Base-by-base conservation (phyloP, 2,888 invertebrate species). In the Paralinhomoeus sp. region DNA sequence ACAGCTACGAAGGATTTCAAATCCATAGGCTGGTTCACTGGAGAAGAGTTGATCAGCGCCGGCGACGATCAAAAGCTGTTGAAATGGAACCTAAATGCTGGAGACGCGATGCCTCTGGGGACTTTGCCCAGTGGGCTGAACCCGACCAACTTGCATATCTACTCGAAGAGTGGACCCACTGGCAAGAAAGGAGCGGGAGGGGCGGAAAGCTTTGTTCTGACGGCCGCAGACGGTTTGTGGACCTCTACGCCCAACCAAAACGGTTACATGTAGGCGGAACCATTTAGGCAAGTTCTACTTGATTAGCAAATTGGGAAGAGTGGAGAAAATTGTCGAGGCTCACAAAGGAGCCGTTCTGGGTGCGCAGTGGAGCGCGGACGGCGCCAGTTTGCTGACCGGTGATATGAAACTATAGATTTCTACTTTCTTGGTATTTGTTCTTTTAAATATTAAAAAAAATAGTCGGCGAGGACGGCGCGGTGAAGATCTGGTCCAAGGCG, bases 401-500 rank as follows among this genome's bases (percentile, higher is more conserved):
- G 13, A 38, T n/a, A 13, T 17, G 35, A 9, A 42, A 37, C 17
- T 17, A 42, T 3, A 42, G n/a, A 23, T 21, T 33, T 39, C 2
- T 31, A 9, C 24, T 1, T 47, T 7, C 37, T 41, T 40, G 5
- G 3, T 35, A 35, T 12, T 15, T 3, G 5, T 5, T 17, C 7
- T 15, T 15, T 17, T 17, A 9, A 13, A 38, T 17, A 20, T 18
- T 20, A 15, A n/a, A 37, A 41, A 41, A 37, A 43, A 31, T 46
- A 78, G 89, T 80, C 49, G 91, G 91, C 0, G 93, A 99, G 69
- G 97, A 97, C 67, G 97, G 93, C 2, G 74, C 76, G 45, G 76
- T 93, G 2, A 91, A 91, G 68, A 77, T 93, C 47, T 97, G 93
- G 93, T 93, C 93, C 0, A 72, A 87, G 39, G 83, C 80, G 57